Evolutionary conservation across 1,140 invertebrate species (phyloP).

Genomic region (Antheraea mylitta): DNA sequence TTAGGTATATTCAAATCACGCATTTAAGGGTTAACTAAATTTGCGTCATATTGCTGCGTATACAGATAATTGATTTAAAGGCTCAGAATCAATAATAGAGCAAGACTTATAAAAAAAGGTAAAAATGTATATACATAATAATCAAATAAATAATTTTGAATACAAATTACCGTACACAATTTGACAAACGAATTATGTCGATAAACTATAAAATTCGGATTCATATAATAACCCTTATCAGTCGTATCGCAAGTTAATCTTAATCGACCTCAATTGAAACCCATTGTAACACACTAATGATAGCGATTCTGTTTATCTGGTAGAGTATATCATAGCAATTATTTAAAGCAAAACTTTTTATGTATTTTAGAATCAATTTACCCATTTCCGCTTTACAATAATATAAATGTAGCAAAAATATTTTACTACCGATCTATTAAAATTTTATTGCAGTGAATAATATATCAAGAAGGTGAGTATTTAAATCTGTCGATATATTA

Average conservation of each 20-base stretch:
- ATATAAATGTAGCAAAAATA: neutral
- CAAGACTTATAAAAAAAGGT: too few relatives aligned
- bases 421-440: neutral
- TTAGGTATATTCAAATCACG: too few relatives aligned
- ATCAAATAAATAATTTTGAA: too few relatives aligned
- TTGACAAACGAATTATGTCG: too few relatives aligned
- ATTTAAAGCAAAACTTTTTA: conserved; percentile 2
- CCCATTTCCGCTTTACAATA: neutral
- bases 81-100: too few relatives aligned
- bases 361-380: neutral
- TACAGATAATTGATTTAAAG: too few relatives aligned
- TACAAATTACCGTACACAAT: too few relatives aligned
- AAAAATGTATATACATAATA: too few relatives aligned
- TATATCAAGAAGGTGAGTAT: neutral
- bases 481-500: neutral
- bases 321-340: neutral
- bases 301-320: neutral
- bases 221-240: neutral
- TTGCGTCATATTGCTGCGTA: too few relatives aligned
- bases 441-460: neutral
- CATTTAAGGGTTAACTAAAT: too few relatives aligned
- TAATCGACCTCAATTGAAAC: neutral
- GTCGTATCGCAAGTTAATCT: neutral
- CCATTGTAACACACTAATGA: neutral
- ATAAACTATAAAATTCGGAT: too few relatives aligned